Evolutionary conservation across 2,888 invertebrate species (phyloP).

Genomic region (Trissoscelio sp.): DNA sequence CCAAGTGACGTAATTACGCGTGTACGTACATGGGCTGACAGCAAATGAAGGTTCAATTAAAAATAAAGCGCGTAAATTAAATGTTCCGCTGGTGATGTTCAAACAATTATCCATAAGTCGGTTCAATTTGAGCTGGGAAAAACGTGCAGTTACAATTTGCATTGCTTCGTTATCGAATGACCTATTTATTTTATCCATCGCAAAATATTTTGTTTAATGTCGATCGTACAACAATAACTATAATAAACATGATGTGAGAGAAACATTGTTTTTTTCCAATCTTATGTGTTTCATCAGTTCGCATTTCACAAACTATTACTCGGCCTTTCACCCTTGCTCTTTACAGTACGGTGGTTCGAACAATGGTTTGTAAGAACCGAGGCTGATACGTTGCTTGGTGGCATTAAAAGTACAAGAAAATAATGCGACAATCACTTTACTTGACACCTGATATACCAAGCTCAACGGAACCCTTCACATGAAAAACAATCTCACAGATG

Average conservation of each 20-base stretch:
- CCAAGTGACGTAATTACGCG: conserved; percentile 34
- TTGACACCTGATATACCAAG: conserved; percentile 10
- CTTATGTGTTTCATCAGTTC: conserved; percentile 38
- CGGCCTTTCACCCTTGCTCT: conserved; percentile 35
- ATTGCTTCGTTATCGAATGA: too few species aligned
- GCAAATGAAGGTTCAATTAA: conserved; percentile 45
- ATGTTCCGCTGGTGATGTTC: background rate
- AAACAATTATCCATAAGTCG: background rate
- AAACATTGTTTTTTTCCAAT: conserved; percentile 31
- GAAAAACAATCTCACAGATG: background rate
- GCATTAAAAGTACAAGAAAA: conserved; percentile 53
- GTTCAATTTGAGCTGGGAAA: too few species aligned
- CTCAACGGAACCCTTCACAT: background rate
- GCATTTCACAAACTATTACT: conserved; percentile 51
- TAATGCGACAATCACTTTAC: conserved; percentile 35
- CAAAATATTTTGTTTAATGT: background rate
- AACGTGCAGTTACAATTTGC: background rate
- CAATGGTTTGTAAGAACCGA: conserved; percentile 39
- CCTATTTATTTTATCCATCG: too few species aligned
- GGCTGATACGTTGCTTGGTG: conserved; percentile 26
- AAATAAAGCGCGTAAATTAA: conserved; percentile 41
- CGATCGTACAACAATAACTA: background rate
- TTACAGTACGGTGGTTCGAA: conserved; percentile 28
- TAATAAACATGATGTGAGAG: too few species aligned
- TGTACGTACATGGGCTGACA: conserved; percentile 1